Conservation (phyloP, 2,113 vertebrate species). For the Semnornis frantzii region DNA sequence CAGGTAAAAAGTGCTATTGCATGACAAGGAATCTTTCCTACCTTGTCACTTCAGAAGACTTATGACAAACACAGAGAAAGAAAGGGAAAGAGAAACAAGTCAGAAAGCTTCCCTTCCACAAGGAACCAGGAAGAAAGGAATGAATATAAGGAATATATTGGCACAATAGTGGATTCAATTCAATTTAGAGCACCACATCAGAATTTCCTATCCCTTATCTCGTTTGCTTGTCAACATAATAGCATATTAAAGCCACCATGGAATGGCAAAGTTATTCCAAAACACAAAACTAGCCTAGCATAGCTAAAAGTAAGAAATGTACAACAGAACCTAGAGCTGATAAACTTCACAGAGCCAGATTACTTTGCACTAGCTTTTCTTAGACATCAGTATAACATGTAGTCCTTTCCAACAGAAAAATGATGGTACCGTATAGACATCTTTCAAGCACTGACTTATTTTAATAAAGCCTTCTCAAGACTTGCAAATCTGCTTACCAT, state of each 20-base stretch:
- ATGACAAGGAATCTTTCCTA: not conserved
- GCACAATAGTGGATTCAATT: not conserved
- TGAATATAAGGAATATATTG: not conserved
- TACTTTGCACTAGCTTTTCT: not conserved
- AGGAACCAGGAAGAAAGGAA: not conserved
- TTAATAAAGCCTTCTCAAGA: not conserved
- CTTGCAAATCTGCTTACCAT: conserved; percentile 9
- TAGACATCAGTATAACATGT: not conserved
- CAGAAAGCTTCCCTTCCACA: not conserved
- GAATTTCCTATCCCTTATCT: not conserved
- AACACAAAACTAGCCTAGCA: not conserved
- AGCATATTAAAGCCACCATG: not conserved
- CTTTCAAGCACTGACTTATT: conserved; percentile 12
- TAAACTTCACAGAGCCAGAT: not conserved
- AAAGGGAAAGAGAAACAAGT: not conserved
- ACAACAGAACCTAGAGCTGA: not conserved
- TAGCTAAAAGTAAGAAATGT: not conserved
- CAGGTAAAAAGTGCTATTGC: not conserved
- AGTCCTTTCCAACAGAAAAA: not conserved
- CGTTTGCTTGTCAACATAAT: not conserved
- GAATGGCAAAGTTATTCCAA: not conserved
- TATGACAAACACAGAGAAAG: not conserved
- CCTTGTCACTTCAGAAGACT: not conserved
- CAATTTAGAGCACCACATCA: not conserved
- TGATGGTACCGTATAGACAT: not conserved